Conservation (phyloP, 2,797 vertebrate genomes). For the Gallinago stenura region DNA sequence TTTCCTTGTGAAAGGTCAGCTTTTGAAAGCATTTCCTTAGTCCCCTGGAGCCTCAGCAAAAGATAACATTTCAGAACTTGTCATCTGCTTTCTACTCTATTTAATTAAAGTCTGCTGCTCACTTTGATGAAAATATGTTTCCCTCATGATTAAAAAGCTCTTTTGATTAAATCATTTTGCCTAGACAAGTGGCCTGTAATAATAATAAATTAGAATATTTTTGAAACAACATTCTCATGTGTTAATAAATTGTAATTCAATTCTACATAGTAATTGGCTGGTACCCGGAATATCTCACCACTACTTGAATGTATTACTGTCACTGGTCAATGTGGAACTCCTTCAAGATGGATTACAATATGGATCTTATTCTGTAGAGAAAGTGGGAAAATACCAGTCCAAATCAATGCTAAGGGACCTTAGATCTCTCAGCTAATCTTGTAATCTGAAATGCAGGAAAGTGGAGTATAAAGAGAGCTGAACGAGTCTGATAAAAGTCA, state of each 20-base stretch:
- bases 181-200: not conserved
- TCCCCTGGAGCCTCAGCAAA: not conserved
- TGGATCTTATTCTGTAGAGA: not conserved
- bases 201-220: slow-evolving; percentile 38
- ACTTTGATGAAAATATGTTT: slow-evolving; percentile 51
- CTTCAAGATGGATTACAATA: not conserved
- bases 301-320: not conserved
- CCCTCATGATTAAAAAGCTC: slow-evolving; percentile 44
- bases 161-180: slow-evolving; percentile 53
- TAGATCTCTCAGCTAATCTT: not conserved
- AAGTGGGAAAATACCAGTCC: not conserved
- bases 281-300: not conserved
- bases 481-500: not conserved
- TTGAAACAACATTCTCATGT: not conserved
- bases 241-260: slow-evolving; percentile 17
- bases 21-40: slow-evolving; percentile 52
- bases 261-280: not conserved
- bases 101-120: slow-evolving; percentile 49
- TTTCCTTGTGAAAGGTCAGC: slow-evolving; percentile 57
- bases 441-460: not conserved
- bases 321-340: not conserved
- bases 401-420: not conserved
- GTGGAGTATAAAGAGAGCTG: not conserved
- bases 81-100: slow-evolving; percentile 14
- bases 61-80: slow-evolving; percentile 34